Evolutionary conservation across 2,797 vertebrate species (phyloP), one percentile per base, ranked within the genome.

Genomic region (Numenius phaeopus): DNA sequence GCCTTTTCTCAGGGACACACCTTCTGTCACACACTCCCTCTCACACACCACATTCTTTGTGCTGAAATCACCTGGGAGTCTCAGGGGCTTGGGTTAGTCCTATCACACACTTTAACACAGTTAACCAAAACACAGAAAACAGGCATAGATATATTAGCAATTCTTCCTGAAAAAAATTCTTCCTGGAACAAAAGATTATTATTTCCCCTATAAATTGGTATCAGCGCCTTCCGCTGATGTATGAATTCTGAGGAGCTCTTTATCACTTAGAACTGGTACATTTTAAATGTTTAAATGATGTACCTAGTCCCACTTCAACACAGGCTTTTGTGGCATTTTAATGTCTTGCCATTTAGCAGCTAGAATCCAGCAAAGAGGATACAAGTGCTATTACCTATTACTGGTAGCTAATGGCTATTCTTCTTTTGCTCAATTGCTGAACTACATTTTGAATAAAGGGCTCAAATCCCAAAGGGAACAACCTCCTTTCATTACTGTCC

Each of bases 321-420:
- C 5, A 73, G 27, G 37, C 16, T 93, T 89, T 15, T 29, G 20
- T 14, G 85, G 47, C 67, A 64, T 73, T 95, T 94, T 90, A 81
- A 82, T 59, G 42, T 34, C 58, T 84, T 82, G 39, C 70, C 30
- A 17, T 86, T 94, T 70, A 66, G 66, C 14, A 91, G 58, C 66
- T 76, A 64, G 44, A 91, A 84, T 39, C 47, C 62, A 88, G 70
- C 34, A 57, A 64, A 84, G n/a, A 16, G 23, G 30, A 71, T 77
- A 34, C n/a, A 65, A 87, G 27, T 11, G 82, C 87, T 86, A 29
- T 85, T 89, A 87, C 54, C 87, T 86, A 29, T 85, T 89, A 87
- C 54, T 77, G 76, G 37, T 42, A 83, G 44, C 76, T 96, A 95
- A 94, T 87, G 73, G 80, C 73, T 66, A 81, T 47, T 88, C 79